phyloP scores from a whole-genome alignment of 2,113 vertebrate genomes.

The Alligator sinensis region DNA sequence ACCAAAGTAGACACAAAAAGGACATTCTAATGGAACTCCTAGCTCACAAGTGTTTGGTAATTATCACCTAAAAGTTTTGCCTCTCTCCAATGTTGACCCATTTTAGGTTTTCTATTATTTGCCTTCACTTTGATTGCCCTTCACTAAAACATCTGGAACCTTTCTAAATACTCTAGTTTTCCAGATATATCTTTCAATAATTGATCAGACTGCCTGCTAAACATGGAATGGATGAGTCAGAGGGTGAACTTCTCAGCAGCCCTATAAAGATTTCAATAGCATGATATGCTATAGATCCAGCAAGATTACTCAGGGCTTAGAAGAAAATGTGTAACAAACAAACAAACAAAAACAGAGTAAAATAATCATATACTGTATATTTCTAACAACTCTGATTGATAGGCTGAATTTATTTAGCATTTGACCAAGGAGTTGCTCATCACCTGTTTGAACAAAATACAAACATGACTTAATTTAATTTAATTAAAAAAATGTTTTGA shows the following conservation, averaged over 20 bases:
- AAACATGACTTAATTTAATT: not conserved
- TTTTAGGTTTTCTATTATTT: conserved; percentile 9
- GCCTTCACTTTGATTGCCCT: conserved; percentile 11
- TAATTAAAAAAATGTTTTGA: not conserved
- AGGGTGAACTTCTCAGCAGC: conserved; percentile 16
- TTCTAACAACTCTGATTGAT: not conserved
- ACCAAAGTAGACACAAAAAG: not conserved
- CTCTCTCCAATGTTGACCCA: not conserved
- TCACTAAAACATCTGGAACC: not conserved
- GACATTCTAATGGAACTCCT: not conserved
- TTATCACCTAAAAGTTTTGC: not conserved
- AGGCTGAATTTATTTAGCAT: not conserved
- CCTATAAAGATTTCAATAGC: not conserved
- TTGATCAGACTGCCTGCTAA: conserved; percentile 31
- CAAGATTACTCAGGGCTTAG: not conserved
- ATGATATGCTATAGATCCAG: not conserved
- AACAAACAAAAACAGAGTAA: not conserved
- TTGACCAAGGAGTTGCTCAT: not conserved
- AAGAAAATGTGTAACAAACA: not conserved
- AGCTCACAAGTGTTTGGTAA: not conserved
- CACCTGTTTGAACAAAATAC: not conserved
- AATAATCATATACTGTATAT: not conserved
- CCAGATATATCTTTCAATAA: conserved; percentile 46
- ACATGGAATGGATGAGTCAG: conserved; percentile 6
- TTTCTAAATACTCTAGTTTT: not conserved